phyloP scores from a whole-genome alignment of 2,113 vertebrate species.

The Boulengeromyrus knoepffleri region DNA sequence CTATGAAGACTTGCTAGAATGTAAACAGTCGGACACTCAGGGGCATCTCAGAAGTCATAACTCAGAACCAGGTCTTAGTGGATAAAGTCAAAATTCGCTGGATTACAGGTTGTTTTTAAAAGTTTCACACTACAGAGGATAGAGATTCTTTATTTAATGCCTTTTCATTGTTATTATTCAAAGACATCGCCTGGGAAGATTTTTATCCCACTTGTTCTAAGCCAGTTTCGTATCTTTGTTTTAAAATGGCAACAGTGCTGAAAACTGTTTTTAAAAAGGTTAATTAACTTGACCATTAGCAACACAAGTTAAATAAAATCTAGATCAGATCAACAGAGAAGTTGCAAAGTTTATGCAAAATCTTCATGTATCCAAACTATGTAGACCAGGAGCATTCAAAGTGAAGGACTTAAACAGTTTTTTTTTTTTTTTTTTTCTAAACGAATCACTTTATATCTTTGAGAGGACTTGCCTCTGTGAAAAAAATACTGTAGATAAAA shows the following conservation, averaged over 20 bases:
- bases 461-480: background rate
- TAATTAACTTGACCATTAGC: background rate
- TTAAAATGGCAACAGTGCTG: background rate
- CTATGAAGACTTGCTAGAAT: background rate
- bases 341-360: background rate
- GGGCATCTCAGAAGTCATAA: background rate
- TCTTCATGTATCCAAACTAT: background rate
- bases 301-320: background rate
- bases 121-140: background rate
- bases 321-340: background rate
- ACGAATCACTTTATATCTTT: background rate
- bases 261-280: background rate
- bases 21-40: background rate
- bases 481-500: background rate
- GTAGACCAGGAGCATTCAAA: background rate
- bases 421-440: background rate
- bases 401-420: background rate
- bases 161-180: background rate
- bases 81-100: background rate
- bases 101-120: background rate
- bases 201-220: background rate
- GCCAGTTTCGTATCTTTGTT: background rate
- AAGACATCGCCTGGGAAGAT: background rate
- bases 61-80: background rate
- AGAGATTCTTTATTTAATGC: background rate